Evolutionary conservation across 2,113 vertebrate species (phyloP).

Genomic region (Oxyura jamaicensis): DNA sequence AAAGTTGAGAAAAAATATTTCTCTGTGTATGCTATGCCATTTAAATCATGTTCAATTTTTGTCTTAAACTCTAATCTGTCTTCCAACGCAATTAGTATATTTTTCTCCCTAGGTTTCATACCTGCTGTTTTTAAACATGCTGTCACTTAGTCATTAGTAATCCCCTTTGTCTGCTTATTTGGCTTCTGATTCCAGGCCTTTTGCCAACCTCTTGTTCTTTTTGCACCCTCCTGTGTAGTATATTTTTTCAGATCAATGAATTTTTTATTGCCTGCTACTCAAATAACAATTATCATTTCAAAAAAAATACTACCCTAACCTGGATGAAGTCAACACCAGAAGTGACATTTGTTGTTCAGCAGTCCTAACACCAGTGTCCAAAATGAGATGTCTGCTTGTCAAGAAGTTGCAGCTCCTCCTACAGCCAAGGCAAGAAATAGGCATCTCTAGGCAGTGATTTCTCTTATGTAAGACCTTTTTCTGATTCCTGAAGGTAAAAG

Average conservation of each 20-base stretch:
- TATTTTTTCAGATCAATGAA: constrained; percentile 30
- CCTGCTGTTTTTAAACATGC: constrained; percentile 26
- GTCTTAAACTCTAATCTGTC: background rate
- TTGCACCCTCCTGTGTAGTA: background rate
- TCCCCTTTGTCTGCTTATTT: background rate
- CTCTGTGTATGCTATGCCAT: background rate
- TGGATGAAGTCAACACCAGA: background rate
- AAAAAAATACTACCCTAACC: background rate
- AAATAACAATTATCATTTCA: constrained; percentile 14
- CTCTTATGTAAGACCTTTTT: background rate
- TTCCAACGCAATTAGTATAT: constrained; percentile 25
- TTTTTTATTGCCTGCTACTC: constrained; percentile 31
- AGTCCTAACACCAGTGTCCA: background rate
- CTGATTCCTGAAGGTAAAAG: background rate
- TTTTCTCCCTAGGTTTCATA: constrained; percentile 26
- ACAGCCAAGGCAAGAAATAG: background rate
- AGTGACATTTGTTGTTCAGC: background rate
- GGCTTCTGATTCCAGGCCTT: constrained; percentile 7
- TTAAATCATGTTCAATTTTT: background rate
- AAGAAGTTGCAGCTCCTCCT: background rate
- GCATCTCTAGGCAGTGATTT: background rate
- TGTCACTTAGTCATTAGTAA: constrained; percentile 24
- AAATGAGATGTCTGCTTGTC: background rate
- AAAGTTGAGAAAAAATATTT: background rate
- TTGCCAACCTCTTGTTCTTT: constrained; percentile 11